These are phyloP conservation scores for Sprattus sprattus DNA, from an alignment of 2,113 vertebrate genomes.

Conservation along the genomic window DNA sequence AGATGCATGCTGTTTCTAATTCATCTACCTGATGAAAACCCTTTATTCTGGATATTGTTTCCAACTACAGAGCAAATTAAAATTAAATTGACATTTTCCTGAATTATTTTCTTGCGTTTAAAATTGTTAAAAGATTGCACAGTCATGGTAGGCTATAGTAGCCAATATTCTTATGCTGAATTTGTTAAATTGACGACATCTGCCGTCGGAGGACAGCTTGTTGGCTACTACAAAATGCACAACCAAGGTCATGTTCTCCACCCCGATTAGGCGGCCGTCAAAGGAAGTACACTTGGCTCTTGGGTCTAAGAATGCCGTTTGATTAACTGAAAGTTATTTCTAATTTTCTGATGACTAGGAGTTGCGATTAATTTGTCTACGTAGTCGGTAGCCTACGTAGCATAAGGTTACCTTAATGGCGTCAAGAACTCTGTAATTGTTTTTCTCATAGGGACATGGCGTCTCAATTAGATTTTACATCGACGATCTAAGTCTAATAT, in stretches of 20 bases:
- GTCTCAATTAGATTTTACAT: conserved; percentile 23
- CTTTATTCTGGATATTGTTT: too few relatives aligned
- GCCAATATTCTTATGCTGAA: neutral
- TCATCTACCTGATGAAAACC: too few relatives aligned
- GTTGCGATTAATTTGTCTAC: neutral
- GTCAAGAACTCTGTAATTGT: conserved; percentile 32
- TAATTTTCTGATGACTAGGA: neutral
- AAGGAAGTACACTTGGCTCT: neutral
- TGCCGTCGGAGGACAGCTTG: conserved; percentile 36
- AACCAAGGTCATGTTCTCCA: conserved; percentile 29
- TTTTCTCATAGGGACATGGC: conserved; percentile 32
- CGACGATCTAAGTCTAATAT: neutral
- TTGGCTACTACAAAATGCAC: conserved; percentile 7
- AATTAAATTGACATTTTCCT: neutral
- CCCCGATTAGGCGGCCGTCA: conserved; percentile 26
- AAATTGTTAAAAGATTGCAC: neutral
- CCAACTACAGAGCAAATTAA: too few relatives aligned
- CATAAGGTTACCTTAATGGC: conserved; percentile 33
- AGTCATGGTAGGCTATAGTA: neutral
- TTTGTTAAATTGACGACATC: conserved; percentile 45
- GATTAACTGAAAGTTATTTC: neutral
- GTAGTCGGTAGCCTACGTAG: neutral
- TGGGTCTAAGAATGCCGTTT: neutral
- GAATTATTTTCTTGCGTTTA: neutral
- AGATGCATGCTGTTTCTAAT: too few relatives aligned